phyloP scores from a whole-genome alignment of 1,140 invertebrate genomes.

The Drosophila pseudoobscura region DNA sequence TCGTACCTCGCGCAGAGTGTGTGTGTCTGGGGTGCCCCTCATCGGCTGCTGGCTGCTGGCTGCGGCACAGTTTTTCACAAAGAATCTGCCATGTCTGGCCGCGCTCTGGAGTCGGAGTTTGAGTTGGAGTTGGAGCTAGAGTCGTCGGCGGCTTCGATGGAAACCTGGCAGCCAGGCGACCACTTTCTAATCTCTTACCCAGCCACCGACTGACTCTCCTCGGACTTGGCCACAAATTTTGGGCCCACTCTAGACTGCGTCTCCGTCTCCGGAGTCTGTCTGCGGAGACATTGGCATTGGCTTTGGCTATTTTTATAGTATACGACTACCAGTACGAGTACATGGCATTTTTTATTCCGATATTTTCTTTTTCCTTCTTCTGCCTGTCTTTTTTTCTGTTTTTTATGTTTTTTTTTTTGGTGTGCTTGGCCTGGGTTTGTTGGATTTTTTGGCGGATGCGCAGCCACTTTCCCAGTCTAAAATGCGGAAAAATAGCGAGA shows the following conservation, averaged over 20 bases:
- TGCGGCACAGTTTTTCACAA: slow-evolving; percentile 53
- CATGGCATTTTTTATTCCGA: too few relatives aligned
- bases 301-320: slow-evolving; percentile 61
- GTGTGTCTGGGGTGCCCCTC: slow-evolving; percentile 15
- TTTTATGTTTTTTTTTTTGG: slow-evolving; percentile 9
- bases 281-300: slow-evolving; percentile 33
- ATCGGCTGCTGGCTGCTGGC: slow-evolving; percentile 16
- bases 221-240: slow-evolving; percentile 35
- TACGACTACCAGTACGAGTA: slow-evolving; percentile 10
- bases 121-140: background rate
- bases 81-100: slow-evolving; percentile 35
- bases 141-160: slow-evolving; percentile 15
- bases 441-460: slow-evolving; percentile 55
- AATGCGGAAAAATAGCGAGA: slow-evolving; percentile 70
- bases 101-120: background rate
- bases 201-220: slow-evolving; percentile 25
- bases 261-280: background rate
- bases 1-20: slow-evolving; percentile 1
- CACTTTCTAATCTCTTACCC: slow-evolving; percentile 67
- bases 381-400: slow-evolving; percentile 11
- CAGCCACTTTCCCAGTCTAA: slow-evolving; percentile 54
- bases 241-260: slow-evolving; percentile 29
- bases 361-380: slow-evolving; percentile 1
- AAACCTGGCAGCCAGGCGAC: slow-evolving; percentile 21
- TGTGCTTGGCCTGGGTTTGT: background rate